Percentiles rank a stretch among this genome's conserved stretches.
phyloP scores from a whole-genome alignment of 2,888 invertebrate species.

The Gibbula magus region DNA sequence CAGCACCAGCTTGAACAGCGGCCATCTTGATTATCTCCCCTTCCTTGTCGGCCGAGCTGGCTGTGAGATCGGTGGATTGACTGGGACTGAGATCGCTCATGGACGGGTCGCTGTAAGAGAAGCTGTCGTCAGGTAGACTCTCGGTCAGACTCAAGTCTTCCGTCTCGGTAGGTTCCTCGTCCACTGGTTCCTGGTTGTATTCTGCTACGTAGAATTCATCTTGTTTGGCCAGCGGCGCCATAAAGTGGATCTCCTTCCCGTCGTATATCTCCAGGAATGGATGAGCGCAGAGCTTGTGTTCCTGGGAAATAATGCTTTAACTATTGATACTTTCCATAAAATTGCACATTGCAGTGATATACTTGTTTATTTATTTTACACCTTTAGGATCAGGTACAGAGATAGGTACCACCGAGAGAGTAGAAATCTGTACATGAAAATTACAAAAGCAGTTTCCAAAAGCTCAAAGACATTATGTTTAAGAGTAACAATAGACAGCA shows the following conservation, averaged over 20 bases:
- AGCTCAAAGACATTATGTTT: no score
- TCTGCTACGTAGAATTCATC: conserved; percentile 76
- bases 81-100: not conserved
- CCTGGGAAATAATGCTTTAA: conserved; percentile 52
- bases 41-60: conserved; percentile 12
- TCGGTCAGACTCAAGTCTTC: not conserved
- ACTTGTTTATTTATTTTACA: no score
- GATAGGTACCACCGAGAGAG: no score
- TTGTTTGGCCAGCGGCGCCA: conserved; percentile 76
- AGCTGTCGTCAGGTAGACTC: conserved; percentile 13
- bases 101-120: conserved; percentile 7
- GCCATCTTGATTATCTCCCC: conserved; percentile 15
- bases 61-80: conserved; percentile 2
- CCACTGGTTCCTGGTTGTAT: conserved; percentile 18
- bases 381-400: no score
- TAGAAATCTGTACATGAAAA: no score
- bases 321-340: no score
- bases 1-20: not conserved
- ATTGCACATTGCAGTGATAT: no score
- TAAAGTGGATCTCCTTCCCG: conserved; percentile 72
- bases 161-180: not conserved
- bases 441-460: no score
- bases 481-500: no score
- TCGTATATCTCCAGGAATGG: conserved; percentile 76
- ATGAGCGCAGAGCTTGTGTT: conserved; percentile 75